These are phyloP conservation scores for Danio choprae DNA, from an alignment of 2,797 vertebrate genomes.

Conservation along the genomic window DNA sequence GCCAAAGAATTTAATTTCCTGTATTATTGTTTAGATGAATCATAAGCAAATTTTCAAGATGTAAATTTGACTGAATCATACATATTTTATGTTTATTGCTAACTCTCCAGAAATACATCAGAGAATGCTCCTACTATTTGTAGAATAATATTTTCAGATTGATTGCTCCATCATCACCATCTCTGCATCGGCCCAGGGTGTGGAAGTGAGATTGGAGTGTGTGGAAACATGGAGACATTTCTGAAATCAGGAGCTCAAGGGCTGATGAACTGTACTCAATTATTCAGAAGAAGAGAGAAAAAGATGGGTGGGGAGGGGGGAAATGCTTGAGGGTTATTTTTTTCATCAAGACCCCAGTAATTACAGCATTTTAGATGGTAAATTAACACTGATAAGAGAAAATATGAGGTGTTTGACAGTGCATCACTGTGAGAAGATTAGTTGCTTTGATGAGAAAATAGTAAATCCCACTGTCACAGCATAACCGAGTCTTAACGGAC, in stretches of 20 bases:
- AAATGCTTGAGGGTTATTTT: conserved; percentile 40
- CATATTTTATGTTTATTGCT: conserved; percentile 7
- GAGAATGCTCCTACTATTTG: neutral
- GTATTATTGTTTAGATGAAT: neutral
- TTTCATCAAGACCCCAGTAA: conserved; percentile 46
- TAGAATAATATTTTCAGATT: neutral
- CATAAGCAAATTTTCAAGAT: neutral
- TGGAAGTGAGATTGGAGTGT: conserved; percentile 2
- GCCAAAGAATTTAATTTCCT: neutral
- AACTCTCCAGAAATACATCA: neutral
- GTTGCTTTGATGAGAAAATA: neutral
- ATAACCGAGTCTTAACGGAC: neutral
- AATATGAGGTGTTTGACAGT: conserved; percentile 30
- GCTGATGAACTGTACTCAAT: conserved; percentile 40
- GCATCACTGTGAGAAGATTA: conserved; percentile 23
- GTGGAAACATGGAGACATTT: conserved; percentile 6
- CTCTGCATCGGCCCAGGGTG: neutral
- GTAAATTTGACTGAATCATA: neutral
- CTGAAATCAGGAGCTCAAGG: conserved; percentile 22
- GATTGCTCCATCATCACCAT: neutral
- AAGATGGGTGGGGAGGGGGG: neutral
- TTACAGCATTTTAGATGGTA: conserved; percentile 50
- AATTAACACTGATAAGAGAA: conserved; percentile 50
- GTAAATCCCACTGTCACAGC: neutral
- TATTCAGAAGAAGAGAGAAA: conserved; percentile 43